These are phyloP conservation scores for Crotalus helleri DNA, from an alignment of 2,113 vertebrate genomes.

Conservation along the genomic window DNA sequence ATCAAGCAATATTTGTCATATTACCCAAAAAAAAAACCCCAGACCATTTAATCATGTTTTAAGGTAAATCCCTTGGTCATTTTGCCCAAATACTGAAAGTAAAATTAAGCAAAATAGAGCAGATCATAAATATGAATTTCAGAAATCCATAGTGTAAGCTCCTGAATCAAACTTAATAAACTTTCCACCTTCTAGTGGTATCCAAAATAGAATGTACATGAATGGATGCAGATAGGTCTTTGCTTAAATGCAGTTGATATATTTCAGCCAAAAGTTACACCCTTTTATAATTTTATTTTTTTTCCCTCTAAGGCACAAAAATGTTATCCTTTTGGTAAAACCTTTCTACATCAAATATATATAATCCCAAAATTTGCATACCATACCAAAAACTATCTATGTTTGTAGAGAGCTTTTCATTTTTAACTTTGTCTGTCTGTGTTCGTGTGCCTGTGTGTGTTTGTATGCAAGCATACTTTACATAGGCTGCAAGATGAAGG, in stretches of 20 bases:
- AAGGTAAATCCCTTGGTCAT: background rate
- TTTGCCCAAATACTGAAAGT: background rate
- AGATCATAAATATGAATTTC: background rate
- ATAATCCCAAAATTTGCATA: background rate
- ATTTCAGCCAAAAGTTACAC: background rate
- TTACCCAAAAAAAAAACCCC: no score
- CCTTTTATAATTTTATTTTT: background rate
- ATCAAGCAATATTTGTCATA: no score
- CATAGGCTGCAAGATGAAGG: background rate
- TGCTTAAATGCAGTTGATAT: background rate
- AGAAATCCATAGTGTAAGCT: background rate
- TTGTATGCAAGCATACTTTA: background rate
- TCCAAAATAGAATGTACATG: background rate
- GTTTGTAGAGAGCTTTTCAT: background rate
- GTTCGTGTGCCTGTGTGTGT: background rate
- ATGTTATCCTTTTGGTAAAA: background rate
- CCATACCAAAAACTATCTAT: background rate
- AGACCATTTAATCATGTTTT: no score
- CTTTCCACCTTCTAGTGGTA: background rate
- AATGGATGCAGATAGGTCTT: background rate
- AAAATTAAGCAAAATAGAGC: background rate
- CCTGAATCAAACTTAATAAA: background rate
- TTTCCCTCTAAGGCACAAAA: background rate
- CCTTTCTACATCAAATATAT: background rate
- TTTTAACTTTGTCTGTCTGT: background rate